phyloP scores from a whole-genome alignment of 2,113 vertebrate species.

The Bos javanicus region DNA sequence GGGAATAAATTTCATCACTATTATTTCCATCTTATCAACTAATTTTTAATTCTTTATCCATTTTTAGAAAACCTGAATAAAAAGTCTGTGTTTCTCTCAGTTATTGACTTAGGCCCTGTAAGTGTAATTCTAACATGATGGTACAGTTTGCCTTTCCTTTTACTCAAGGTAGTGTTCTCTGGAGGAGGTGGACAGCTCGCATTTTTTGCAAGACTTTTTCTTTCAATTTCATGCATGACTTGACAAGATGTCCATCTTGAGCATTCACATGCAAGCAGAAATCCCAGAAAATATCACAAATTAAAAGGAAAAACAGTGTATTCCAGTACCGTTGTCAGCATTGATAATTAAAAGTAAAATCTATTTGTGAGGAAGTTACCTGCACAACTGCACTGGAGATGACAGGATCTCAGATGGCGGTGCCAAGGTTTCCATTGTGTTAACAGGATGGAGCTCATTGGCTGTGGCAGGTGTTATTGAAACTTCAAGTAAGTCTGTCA shows the following conservation, averaged over 20 bases:
- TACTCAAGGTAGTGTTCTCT: not conserved
- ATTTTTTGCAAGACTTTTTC: not conserved
- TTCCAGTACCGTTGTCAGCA: not conserved
- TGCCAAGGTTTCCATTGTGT: not conserved
- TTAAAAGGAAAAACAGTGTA: not conserved
- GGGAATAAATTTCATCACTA: not conserved
- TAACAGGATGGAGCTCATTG: constrained; percentile 31
- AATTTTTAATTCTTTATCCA: not conserved
- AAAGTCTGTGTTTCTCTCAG: not conserved
- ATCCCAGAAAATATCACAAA: not conserved
- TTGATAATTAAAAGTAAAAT: not conserved
- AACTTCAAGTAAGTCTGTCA: constrained; percentile 50
- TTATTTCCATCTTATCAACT: not conserved
- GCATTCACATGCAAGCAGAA: not conserved
- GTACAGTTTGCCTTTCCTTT: not conserved
- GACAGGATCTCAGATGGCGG: constrained; percentile 1
- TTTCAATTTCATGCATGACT: not conserved
- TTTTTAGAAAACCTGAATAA: not conserved
- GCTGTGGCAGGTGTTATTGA: constrained; percentile 52
- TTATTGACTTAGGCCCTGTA: not conserved
- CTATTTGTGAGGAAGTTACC: not conserved
- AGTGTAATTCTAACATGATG: not conserved
- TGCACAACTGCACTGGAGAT: not conserved
- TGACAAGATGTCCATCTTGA: not conserved
- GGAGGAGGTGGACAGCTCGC: not conserved